Evolutionary conservation across 1,140 invertebrate genomes (phyloP).

Genomic region (Drosophila parabipectinata): DNA sequence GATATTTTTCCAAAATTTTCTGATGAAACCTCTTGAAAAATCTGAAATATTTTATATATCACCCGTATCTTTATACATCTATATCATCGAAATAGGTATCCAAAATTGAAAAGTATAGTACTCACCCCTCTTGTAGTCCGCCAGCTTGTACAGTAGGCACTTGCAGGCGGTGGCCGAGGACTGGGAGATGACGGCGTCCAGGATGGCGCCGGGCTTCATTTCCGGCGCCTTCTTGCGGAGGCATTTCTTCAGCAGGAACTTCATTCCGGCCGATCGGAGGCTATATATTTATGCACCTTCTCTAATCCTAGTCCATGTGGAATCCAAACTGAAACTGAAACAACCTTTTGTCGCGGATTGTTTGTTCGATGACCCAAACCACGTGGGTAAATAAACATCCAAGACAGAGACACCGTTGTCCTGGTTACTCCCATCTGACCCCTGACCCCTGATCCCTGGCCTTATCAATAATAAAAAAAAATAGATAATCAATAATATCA

Average conservation of each 20-base stretch:
- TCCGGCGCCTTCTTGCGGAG: conserved; percentile 80
- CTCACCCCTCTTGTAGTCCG: conserved; percentile 94
- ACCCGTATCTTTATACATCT: no score
- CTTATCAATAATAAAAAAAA: neutral
- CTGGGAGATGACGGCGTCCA: conserved; percentile 94
- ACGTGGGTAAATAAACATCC: neutral
- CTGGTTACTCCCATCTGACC: conserved; percentile 1
- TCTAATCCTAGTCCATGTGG: neutral
- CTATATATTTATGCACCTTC: neutral
- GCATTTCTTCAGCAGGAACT: conserved; percentile 80
- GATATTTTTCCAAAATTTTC: no score
- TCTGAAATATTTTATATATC: no score
- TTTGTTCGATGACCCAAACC: conserved; percentile 48
- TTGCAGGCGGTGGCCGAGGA: conserved; percentile 92
- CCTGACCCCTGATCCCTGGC: no score
- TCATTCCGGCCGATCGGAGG: conserved; percentile 47
- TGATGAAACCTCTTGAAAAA: no score
- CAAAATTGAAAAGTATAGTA: neutral
- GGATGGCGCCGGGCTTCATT: conserved; percentile 86
- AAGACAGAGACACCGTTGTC: conserved; percentile 23
- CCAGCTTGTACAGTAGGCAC: conserved; percentile 93
- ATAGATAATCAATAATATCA: neutral
- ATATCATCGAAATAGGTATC: neutral
- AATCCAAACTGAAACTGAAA: neutral
- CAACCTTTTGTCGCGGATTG: conserved; percentile 12